These are phyloP conservation scores for Corythoichthys haematopterus DNA, from an alignment of 2,113 vertebrate genomes.

Conservation along the genomic window DNA sequence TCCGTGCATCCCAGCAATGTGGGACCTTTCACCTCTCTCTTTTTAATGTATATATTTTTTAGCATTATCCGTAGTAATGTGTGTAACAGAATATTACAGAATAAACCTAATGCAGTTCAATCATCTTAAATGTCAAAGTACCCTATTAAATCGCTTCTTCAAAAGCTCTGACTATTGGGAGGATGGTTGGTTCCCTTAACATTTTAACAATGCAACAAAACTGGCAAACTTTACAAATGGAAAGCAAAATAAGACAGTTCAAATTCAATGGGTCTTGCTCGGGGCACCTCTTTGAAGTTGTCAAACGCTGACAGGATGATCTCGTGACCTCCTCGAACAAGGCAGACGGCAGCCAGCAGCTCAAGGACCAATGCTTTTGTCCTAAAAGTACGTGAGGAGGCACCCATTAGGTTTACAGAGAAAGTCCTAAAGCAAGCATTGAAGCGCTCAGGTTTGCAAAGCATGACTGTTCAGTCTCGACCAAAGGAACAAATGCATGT, in stretches of 20 bases:
- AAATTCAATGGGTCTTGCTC: slow-evolving; percentile 9
- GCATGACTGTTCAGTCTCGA: not conserved
- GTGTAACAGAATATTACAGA: not conserved
- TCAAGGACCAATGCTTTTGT: slow-evolving; percentile 96
- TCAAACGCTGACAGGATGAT: slow-evolving; percentile 97
- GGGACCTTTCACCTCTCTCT: slow-evolving; percentile 4
- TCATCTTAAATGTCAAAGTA: not conserved
- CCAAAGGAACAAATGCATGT: not conserved
- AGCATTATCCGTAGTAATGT: not conserved
- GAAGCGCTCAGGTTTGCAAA: not conserved
- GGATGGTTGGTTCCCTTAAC: not conserved
- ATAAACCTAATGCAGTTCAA: not conserved
- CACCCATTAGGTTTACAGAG: slow-evolving; percentile 14
- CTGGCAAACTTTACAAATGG: not conserved
- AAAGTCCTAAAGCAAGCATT: not conserved
- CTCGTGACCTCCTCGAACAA: slow-evolving; percentile 94
- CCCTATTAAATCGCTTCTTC: not conserved
- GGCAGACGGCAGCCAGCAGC: slow-evolving; percentile 91
- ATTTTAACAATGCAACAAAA: not conserved
- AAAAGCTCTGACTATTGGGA: not conserved
- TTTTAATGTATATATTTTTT: not conserved
- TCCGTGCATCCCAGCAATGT: slow-evolving; percentile 17
- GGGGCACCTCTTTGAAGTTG: slow-evolving; percentile 95
- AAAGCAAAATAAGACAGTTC: not conserved
- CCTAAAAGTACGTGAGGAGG: slow-evolving; percentile 64